Conservation (phyloP, 2,113 vertebrate species). For the Spheniscus mendiculus region DNA sequence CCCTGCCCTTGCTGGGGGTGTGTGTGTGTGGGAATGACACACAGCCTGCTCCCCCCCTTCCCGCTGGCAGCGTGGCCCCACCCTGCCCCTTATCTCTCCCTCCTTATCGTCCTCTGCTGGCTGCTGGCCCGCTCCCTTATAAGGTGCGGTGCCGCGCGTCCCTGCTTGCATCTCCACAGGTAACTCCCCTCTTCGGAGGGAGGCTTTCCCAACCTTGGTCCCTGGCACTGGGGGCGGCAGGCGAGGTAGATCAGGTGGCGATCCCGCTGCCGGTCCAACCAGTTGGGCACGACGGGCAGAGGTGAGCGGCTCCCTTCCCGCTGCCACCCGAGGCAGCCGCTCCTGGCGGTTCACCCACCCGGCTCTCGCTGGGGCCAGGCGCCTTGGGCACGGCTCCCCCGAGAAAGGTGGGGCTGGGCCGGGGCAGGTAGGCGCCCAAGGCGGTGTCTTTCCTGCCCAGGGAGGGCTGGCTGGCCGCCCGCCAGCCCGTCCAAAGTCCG, state of each 20-base stretch:
- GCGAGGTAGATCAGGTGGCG: neutral
- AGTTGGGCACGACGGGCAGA: neutral
- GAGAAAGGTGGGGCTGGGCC: neutral
- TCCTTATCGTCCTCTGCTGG: slow-evolving; percentile 34
- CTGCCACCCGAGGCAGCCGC: neutral
- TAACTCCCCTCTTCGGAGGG: neutral
- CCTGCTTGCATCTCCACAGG: neutral
- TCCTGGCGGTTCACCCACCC: neutral
- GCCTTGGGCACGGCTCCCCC: neutral
- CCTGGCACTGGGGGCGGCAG: neutral
- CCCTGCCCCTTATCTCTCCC: slow-evolving; percentile 62
- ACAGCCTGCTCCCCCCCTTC: neutral
- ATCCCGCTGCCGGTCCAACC: neutral
- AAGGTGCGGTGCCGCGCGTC: slow-evolving; percentile 20
- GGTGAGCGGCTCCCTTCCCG: neutral
- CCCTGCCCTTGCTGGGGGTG: neutral
- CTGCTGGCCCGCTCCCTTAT: slow-evolving; percentile 60
- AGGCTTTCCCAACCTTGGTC: neutral
- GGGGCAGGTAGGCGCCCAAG: neutral
- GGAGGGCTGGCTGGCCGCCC: neutral
- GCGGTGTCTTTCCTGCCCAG: rapidly evolving
- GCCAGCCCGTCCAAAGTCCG: neutral
- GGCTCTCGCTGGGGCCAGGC: neutral
- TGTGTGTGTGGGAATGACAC: too few relatives aligned
- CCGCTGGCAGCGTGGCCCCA: neutral